Base-by-base conservation (phyloP, 2,113 vertebrate genomes). In the Castor canadensis region DNA sequence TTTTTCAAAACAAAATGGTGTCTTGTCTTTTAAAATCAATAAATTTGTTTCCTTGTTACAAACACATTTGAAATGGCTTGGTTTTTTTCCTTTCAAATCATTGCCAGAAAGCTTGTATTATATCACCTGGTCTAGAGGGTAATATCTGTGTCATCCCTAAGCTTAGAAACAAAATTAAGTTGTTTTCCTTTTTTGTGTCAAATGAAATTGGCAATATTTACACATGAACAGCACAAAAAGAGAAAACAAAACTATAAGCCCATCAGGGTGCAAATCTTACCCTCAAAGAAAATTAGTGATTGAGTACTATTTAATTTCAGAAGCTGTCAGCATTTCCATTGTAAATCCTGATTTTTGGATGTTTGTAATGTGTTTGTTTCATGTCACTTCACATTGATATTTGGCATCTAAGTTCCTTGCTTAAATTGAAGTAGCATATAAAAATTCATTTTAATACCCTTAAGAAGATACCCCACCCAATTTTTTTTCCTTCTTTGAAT, bases 21-120 rank as follows among this genome's bases (percentile, higher is more conserved):
- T 99, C 98, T 99, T 99, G 99, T 99, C 99, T 99, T 99, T 98
- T 98, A 98, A 99, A 99, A 99, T 99, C 98, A 99, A 99, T 99
- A 98, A 99, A 99, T 98, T 98, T 98, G 98, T 99, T 99, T 99
- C 98, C 98, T 98, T 99, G 98, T 98, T 98, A 98, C 98, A 98
- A 98, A 98, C 75, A 92, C 90, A 97, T 35, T 94, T 95, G 96
- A 97, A 97, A 97, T 95, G 95, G 73, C 91, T 97, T 95, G 2
- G 32, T 97, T 98, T 93, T 64, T 73, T 17, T 6, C 75, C n/a
- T 58, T 38, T 89, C 85, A 71, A 30, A 62, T 69, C 49, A 32
- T 11, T 92, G 19, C 40, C 54, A 52, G 20, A 16, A 95, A 88
- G 47, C 87, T 45, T 35, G 22, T 76, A 28, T 32, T n/a, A 24